Conservation (phyloP, 2,797 vertebrate species). For the Limnodromus scolopaceus region DNA sequence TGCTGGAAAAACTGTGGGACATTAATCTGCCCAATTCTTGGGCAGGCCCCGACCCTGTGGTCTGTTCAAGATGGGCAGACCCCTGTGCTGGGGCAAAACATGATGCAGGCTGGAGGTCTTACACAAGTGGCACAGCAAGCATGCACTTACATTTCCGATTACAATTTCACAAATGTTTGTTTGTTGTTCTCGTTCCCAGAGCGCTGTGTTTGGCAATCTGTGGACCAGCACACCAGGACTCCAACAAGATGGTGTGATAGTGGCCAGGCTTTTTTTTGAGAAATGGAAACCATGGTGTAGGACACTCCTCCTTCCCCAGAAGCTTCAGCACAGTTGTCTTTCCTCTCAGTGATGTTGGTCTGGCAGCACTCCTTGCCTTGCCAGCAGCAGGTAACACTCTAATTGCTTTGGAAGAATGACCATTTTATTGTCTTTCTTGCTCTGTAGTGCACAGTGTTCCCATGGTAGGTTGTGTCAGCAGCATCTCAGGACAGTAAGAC, state of each 20-base stretch:
- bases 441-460: not conserved
- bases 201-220: constrained; percentile 12
- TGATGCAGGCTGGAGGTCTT: not conserved
- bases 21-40: not conserved
- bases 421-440: not conserved
- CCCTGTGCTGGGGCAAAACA: not conserved
- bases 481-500: not conserved
- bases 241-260: not conserved
- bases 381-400: not conserved
- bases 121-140: not conserved
- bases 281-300: not conserved
- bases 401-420: not conserved
- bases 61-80: not conserved
- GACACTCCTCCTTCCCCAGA: not conserved
- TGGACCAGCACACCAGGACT: not conserved
- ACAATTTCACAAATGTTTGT: constrained; percentile 27
- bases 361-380: not conserved
- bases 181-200: constrained; percentile 12
- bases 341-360: not conserved
- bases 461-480: not conserved
- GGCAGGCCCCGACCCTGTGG: not conserved
- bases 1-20: not conserved
- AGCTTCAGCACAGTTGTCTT: not conserved
- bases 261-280: not conserved
- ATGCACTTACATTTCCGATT: constrained; percentile 13